Evolutionary conservation across 2,797 vertebrate species (phyloP).

Genomic region (Emydoidea blandingii): DNA sequence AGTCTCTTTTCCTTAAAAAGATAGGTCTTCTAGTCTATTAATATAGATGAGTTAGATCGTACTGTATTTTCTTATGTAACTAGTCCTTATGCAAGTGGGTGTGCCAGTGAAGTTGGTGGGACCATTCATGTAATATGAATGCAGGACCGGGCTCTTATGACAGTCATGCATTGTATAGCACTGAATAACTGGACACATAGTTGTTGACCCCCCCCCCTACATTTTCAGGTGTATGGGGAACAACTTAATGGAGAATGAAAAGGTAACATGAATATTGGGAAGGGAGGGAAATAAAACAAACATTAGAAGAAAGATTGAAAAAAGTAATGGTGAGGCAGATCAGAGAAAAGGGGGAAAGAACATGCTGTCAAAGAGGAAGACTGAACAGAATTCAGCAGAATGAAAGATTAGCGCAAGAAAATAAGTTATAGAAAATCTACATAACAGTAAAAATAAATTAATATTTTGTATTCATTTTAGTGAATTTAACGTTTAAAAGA

Average conservation of each 20-base stretch:
- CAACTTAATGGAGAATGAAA: rapidly evolving
- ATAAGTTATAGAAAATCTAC: not conserved
- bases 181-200: rapidly evolving
- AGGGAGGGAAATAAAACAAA: not conserved
- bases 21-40: not conserved
- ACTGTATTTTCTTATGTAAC: rapidly evolving
- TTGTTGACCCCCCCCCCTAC: rapidly evolving
- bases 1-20: rapidly evolving
- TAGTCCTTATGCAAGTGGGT: rapidly evolving
- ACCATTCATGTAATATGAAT: rapidly evolving
- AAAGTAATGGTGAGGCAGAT: not conserved
- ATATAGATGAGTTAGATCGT: rapidly evolving
- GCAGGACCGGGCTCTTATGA: rapidly evolving
- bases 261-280: not conserved
- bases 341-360: not conserved
- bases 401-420: not conserved
- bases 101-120: not conserved
- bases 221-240: rapidly evolving
- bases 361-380: not conserved
- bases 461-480: not conserved
- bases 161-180: rapidly evolving
- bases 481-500: too few relatives aligned
- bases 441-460: not conserved
- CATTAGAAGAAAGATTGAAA: not conserved
- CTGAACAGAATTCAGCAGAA: not conserved